Evolutionary conservation across 1,140 invertebrate genomes (phyloP).

Genomic region (Neodiprion virginianus): DNA sequence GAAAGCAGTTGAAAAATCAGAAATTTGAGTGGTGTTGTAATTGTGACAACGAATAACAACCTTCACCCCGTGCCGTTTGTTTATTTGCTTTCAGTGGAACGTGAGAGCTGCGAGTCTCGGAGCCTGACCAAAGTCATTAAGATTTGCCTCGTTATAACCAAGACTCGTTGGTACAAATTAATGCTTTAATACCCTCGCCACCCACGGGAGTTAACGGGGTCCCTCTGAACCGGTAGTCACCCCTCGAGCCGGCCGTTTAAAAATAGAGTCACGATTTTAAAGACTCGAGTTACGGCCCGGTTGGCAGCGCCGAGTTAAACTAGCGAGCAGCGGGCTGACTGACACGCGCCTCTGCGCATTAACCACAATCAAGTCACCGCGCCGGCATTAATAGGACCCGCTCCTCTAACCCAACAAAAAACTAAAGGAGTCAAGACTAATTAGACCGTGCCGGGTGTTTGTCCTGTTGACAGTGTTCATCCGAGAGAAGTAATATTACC

Average conservation of each 20-base stretch:
- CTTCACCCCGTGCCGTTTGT: too few relatives aligned
- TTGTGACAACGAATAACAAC: too few relatives aligned
- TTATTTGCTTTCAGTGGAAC: too few relatives aligned
- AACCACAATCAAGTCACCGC: constrained; percentile 2
- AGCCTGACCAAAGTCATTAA: not conserved
- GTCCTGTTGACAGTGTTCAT: not conserved
- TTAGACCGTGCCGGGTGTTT: not conserved
- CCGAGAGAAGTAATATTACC: not conserved
- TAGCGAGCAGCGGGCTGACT: not conserved
- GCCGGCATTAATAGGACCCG: not conserved
- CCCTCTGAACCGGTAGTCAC: not conserved
- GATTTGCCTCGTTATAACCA: not conserved
- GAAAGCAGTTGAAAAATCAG: too few relatives aligned
- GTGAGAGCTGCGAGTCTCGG: too few relatives aligned
- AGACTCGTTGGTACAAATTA: constrained; percentile 7
- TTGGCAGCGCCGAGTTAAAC: too few relatives aligned
- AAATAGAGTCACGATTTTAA: constrained; percentile 6
- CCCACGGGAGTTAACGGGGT: not conserved
- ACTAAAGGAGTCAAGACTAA: constrained; percentile 3
- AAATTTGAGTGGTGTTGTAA: too few relatives aligned
- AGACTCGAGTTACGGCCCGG: not conserved
- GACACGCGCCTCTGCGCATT: constrained; percentile 6
- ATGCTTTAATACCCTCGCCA: not conserved
- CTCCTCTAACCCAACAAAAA: not conserved
- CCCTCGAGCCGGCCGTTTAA: not conserved